Evolutionary conservation across 2,888 invertebrate genomes (phyloP), one percentile per base, ranked within the genome.

Genomic region (Cinara cedri): DNA sequence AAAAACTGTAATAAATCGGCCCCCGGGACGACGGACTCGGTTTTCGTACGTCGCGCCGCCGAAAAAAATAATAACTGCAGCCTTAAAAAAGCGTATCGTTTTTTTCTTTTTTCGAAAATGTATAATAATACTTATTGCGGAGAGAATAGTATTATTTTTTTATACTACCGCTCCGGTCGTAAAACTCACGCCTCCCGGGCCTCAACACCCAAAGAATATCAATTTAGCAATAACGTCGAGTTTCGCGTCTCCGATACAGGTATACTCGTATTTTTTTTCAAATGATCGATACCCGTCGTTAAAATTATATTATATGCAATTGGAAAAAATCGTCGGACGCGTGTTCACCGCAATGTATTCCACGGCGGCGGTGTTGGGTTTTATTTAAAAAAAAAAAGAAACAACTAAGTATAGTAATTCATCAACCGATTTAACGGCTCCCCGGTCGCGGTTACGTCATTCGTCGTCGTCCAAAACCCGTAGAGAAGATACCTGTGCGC

Each of bases 371-470:
- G 10, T 14, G 13, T 14, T 34, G 8, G n/a, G 8, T 44, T 16
- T n/a, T 51, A 9, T 57, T 46, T 49, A 57, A 54, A 78, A 65
- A n/a, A n/a, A n/a, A n/a, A n/a, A n/a, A n/a, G n/a, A n/a, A n/a
- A n/a, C n/a, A n/a, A n/a, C n/a, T n/a, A n/a, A n/a, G n/a, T n/a
- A n/a, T n/a, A 44, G 76, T 60, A 60, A 78, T 68, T 60, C 76
- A 49, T 78, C 68, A 68, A 26, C 13, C 51, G 51, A 78, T 76
- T 76, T 76, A 76, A 76, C 57, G 55, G 66, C 19, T 65, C 13
- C 42, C 60, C 13, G 57, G 54, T 54, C 54, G 24, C 75, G 34
- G 34, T 34, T 34, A 34, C 34, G 34, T 34, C 34, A 34, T 34
- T 34, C 34, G 65, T 44, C 44, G 21, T 24, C 34, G 57, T 11